Base-by-base conservation (phyloP, 2,888 invertebrate genomes). In the Orthosia gracilis region DNA sequence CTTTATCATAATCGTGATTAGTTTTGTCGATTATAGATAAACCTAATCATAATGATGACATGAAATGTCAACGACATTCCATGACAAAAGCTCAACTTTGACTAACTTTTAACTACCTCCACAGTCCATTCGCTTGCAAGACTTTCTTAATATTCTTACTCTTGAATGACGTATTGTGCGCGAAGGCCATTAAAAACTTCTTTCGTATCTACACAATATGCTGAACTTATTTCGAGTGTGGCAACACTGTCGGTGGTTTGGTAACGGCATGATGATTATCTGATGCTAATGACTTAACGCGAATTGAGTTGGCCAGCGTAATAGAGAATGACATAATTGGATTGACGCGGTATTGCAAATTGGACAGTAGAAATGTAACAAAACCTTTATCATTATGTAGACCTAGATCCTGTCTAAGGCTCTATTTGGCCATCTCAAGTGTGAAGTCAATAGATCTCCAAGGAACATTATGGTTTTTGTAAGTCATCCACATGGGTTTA, bases 221-320 rank as follows among this genome's bases (percentile, higher is more conserved):
- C 47, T 57, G 65, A 66, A 69, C 49, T 57, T 64, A 83, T 68
- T 71, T 65, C 50, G 23, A 61, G 63, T 83, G 70, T 77, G 55
- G 69, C 55, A 80, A 85, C 70, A 59, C 67, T 69, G 54, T 57
- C 58, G 62, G 40, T 70, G 62, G 31, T 69, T 82, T 59, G 64
- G 61, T 78, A 82, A 82, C 58, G 59, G 58, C 55, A 23, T 65
- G 75, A 75, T 77, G 71, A 76, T 73, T 87, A 82, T 85, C 69
- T 74, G 68, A 68, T 74, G 61, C 73, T 87, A 87, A 82, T 82
- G 80, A 82, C 62, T 70, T 62, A n/a, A 55, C 50, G 68, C 58
- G 72, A 82, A 84, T 77, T 78, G 73, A 82, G 63, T 71, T 77
- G 57, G 75, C 63, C 31, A 72, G 58, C 76, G 65, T 82, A 77